These are phyloP conservation scores for Sminthurinus signatus DNA, from an alignment of 1,140 invertebrate genomes.

Conservation along the genomic window DNA sequence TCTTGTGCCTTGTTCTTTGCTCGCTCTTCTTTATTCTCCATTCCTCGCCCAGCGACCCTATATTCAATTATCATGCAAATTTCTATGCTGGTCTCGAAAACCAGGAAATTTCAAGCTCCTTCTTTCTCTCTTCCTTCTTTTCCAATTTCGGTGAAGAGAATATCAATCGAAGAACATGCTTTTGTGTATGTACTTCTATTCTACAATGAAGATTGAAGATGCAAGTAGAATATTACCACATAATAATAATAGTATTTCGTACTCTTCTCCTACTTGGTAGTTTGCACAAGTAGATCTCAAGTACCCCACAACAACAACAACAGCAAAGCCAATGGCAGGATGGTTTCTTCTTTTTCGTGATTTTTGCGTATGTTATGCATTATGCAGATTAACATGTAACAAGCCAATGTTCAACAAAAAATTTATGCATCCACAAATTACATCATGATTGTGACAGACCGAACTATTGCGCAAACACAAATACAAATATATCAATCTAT, in stretches of 20 bases:
- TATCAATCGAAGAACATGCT: background rate
- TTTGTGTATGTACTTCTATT: background rate
- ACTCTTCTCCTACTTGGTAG: background rate
- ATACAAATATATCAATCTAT: no score
- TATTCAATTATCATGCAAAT: slow-evolving; percentile 40
- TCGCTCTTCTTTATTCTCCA: no score
- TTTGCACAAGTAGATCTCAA: slow-evolving; percentile 6
- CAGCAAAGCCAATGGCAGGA: no score
- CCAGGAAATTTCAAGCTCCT: slow-evolving; percentile 28
- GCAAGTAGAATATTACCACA: background rate
- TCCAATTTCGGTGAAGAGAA: background rate
- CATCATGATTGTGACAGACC: no score
- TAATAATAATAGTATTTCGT: background rate
- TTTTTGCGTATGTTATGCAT: no score
- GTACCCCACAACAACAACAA: no score
- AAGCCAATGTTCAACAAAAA: no score
- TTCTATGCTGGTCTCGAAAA: slow-evolving; percentile 11
- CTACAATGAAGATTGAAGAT: background rate
- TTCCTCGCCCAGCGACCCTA: slow-evolving; percentile 16
- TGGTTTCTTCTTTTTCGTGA: no score
- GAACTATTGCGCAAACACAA: no score
- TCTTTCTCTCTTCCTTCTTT: no score
- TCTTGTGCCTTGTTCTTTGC: background rate
- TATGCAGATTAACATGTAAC: no score
- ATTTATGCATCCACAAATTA: no score